phyloP scores from a whole-genome alignment of 2,888 invertebrate species.

The Stramonita haemastoma region DNA sequence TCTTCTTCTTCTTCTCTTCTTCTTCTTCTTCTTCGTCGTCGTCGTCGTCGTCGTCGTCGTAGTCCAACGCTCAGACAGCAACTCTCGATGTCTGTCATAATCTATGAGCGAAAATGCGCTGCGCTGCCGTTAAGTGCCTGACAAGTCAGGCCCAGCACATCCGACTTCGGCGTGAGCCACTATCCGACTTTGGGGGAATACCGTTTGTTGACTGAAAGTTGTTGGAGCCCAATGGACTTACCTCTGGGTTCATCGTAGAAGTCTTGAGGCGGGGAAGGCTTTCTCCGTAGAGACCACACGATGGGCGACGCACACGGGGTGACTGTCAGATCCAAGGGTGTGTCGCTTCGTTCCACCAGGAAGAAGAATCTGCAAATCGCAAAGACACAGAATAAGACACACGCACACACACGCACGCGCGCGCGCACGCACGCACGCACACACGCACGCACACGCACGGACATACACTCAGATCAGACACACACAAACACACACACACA shows the following conservation, averaged over 20 bases:
- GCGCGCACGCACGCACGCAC: neutral
- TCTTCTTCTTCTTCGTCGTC: neutral
- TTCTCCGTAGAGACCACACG: conserved; percentile 70
- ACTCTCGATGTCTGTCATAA: no score
- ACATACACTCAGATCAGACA: neutral
- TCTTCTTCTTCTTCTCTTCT: neutral
- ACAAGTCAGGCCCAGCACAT: no score
- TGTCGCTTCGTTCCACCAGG: conserved; percentile 69
- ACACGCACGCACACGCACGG: neutral
- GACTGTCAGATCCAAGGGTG: conserved; percentile 75
- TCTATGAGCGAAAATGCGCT: no score
- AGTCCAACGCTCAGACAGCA: no score
- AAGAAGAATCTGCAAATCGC: conserved; percentile 73
- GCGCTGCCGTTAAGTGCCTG: no score
- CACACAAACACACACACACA: neutral
- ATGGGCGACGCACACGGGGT: conserved; percentile 78
- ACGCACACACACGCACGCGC: neutral
- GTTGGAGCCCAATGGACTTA: neutral
- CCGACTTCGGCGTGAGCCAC: no score
- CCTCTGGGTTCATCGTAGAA: conserved; percentile 38
- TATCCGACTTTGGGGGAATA: no score
- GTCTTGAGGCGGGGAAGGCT: conserved; percentile 31
- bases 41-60: no score
- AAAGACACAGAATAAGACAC: neutral
- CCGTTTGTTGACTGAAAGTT: no score